Base-by-base conservation (phyloP, 2,888 invertebrate species). In the Eupithecia abbreviata region DNA sequence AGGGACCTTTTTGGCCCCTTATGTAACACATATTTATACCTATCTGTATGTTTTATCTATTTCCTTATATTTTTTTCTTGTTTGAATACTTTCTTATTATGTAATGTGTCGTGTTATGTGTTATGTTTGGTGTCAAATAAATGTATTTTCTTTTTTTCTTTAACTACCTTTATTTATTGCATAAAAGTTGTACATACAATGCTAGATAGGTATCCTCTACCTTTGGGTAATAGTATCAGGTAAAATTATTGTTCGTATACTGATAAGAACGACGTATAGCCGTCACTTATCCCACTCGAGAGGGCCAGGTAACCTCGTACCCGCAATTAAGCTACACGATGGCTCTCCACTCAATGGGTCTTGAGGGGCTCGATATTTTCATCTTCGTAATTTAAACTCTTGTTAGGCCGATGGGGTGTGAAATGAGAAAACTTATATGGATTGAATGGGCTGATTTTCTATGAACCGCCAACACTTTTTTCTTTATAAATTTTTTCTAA, bases 301-400 rank as follows among this genome's bases (percentile, higher is more conserved):
- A 79, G 80, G 77, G 74, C 80, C 78, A 83, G 82, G 82, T 81
- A 79, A 74, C 77, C 81, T 80, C 74, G 71, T 73, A 77, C 41
- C 81, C 84, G 82, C 86, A 85, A 86, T 86, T 84, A 86, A 79
- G 77, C 55, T 77, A 78, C 76, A 79, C 79, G 80, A 78, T 78
- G 75, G 79, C 82, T 77, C 71, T 73, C 79, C 73, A 72, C 75
- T 80, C 78, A 81, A 83, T 80, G 81, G 83, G 75, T 77, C 82
- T 82, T 58, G 62, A 30, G 77, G 75, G 77, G 76, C 79, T 82
- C 80, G 73, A 77, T 78, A 76, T 80, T 80, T 78, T 78, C 70
- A 72, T 75, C 65, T 49, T 45, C 10, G 62, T 76, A 72, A 72
- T 68, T 75, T 74, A 51, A 70, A 51, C 73, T 75, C 67, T 75